Evolutionary conservation across 2,888 invertebrate genomes (phyloP), one percentile per base, ranked within the genome.

Genomic region (Laothoe populi): DNA sequence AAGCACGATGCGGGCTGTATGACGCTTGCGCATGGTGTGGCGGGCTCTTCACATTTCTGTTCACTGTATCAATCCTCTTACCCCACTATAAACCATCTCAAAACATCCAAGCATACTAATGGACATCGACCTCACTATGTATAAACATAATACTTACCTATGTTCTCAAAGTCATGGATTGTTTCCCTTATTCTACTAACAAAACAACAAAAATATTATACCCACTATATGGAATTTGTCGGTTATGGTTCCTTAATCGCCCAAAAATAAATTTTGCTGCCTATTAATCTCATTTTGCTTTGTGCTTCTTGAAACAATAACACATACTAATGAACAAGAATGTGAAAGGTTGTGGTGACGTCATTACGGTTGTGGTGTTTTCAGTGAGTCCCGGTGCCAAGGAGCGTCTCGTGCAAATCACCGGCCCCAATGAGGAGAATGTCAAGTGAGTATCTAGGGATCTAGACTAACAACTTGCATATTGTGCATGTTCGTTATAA

Each of bases 401-500:
- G 93, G 98, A 98, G 93, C 95, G 99, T 79, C 95, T 98, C 75
- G 97, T 99, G 77, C 98, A 98, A 92, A 98, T 99, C 77, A 98
- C 98, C 67, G 98, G 98, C 66, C 97, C 98, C 31, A 96, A 96
- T 75, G 98, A 98, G 93, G 98, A 98, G 82, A 97, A 97, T 88
- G 98, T 99, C 67, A 96, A 96, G 98, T 98, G 89, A 94, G 70
- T 69, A 63, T 24, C 57, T 31, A 45, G 42, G 70, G 69, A 63
- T 24, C 57, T 31, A 45, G 42, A 26, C 10, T 23, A 48, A 31
- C 0, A 53, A 16, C 45, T 19, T 31, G 16, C n/a, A 53, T 53
- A 11, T 11, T 19, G 19, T 16, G 11, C 31, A 53, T 4, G 11
- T 35, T 19, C 5, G 10, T 10, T 10, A 16, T 8, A 19, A 35